Evolutionary conservation across 2,888 invertebrate genomes (phyloP).

Genomic region (Petrophora chlorosata): DNA sequence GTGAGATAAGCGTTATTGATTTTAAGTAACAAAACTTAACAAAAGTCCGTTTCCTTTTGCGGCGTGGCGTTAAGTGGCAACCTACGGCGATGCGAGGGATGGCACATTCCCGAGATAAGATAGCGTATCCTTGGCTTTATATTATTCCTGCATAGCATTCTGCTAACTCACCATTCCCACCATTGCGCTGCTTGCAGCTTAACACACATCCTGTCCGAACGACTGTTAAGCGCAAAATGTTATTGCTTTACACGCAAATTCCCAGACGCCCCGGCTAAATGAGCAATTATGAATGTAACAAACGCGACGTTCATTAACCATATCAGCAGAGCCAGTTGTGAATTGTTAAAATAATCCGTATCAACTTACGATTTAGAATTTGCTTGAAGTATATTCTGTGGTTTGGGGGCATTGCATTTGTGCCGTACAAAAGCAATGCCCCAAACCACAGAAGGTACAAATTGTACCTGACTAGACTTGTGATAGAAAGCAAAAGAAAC

Average conservation of each 20-base stretch:
- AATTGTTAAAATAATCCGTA: too few species aligned
- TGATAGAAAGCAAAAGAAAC: too few species aligned
- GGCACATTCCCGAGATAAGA: slow-evolving; percentile 79
- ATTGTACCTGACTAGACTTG: too few species aligned
- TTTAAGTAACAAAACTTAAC: slow-evolving; percentile 61
- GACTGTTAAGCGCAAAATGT: slow-evolving; percentile 13
- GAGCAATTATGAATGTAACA: slow-evolving; percentile 21
- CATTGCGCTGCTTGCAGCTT: slow-evolving; percentile 35
- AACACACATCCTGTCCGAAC: slow-evolving; percentile 43
- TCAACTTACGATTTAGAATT: too few species aligned
- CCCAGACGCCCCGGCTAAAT: slow-evolving; percentile 24
- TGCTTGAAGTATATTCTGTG: too few species aligned
- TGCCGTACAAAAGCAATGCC: too few species aligned
- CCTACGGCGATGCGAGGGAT: slow-evolving; percentile 62
- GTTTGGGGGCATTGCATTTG: too few species aligned
- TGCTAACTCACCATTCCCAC: slow-evolving; percentile 60
- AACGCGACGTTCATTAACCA: slow-evolving; percentile 15
- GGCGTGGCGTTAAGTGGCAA: slow-evolving; percentile 70
- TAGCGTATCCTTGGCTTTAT: slow-evolving; percentile 50
- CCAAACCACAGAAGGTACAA: too few species aligned
- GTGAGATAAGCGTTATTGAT: slow-evolving; percentile 69
- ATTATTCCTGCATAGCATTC: slow-evolving; percentile 70
- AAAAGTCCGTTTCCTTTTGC: slow-evolving; percentile 55
- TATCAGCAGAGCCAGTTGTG: slow-evolving; percentile 5
- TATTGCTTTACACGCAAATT: slow-evolving; percentile 25